Percentiles rank a stretch among this genome's conserved stretches.
These are phyloP conservation scores for Zootermopsis nevadensis DNA, from an alignment of 2,888 invertebrate species.

Conservation along the genomic window DNA sequence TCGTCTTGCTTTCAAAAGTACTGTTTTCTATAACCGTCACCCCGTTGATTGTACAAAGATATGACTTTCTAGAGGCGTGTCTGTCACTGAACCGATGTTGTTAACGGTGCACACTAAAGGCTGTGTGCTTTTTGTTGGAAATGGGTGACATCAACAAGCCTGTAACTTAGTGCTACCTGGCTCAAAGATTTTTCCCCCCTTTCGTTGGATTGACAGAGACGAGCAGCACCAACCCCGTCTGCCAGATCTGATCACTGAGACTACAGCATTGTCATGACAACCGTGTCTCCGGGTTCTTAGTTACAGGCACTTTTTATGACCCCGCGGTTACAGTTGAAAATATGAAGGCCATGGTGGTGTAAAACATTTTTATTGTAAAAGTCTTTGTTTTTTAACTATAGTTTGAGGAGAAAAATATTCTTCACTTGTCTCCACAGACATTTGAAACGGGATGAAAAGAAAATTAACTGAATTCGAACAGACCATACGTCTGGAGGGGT, in stretches of 20 bases:
- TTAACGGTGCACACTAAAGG: neutral
- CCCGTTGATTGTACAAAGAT: neutral
- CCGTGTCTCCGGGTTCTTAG: constrained; percentile 9
- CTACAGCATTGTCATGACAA: neutral
- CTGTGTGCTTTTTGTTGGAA: too few relatives aligned
- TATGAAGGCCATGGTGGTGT: neutral
- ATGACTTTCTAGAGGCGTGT: neutral
- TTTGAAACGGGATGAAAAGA: too few relatives aligned
- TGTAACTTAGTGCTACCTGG: neutral
- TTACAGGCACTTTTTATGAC: neutral
- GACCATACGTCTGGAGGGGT: too few relatives aligned
- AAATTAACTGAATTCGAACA: too few relatives aligned
- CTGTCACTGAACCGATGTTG: neutral
- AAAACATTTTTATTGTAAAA: too few relatives aligned
- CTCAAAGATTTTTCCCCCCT: neutral
- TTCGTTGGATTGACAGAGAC: neutral
- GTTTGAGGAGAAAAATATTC: too few relatives aligned
- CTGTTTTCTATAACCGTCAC: neutral
- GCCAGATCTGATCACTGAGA: neutral
- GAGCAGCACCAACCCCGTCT: neutral
- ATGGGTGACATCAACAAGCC: too few relatives aligned
- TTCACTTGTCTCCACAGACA: too few relatives aligned
- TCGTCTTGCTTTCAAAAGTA: neutral
- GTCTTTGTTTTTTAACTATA: too few relatives aligned
- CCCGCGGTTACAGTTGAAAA: neutral